Base-by-base conservation (phyloP, 1,140 invertebrate species). In the Panagrolaimus sp. region DNA sequence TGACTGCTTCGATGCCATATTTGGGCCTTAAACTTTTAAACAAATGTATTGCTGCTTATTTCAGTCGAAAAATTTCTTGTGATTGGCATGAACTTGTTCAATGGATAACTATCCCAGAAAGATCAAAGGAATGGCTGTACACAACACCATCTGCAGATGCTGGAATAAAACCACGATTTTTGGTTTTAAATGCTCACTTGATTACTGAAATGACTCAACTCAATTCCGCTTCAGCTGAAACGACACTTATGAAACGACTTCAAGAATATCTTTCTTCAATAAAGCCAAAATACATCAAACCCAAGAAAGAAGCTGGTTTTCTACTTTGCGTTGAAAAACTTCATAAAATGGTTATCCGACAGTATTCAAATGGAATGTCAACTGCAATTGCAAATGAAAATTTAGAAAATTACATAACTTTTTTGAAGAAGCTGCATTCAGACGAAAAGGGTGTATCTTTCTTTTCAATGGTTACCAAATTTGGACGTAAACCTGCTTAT, bases 391-490 rank as follows among this genome's bases (percentile, higher is more conserved):
- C 72, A 1, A 74, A 73, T 44, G 68, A 70, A 38, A 62, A 76
- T n/a, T 17, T 74, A 5, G 74, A 74, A 9, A 55, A 38, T 21
- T 69, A 58, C 28, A 14, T 76, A 24, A n/a, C 45, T 2, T 76
- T 48, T 17, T 58, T 74, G 70, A 69, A 45, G 62, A 74, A 73
- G 28, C n/a, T 76, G 1, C 65, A 63, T n/a, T 65, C 74, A 14
- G 73, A 76, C 9, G 73, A 74, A 21, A 77, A 77, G 58, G 69
- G 74, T 21, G 73, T 76, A 38, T 73, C 72, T 10, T 63, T 73
- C 28, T 63, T 74, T 32, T 48, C 63, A 21, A 63, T 74, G 43
- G 48, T 71, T 24, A 63, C 73, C 15, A 64, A 47, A 43, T 67
- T 74, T 17, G 65, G 71, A n/a, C 62, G 65, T 8, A 77, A 65